A percentile compares a stretch with the other conserved stretches of the same genome.
These are phyloP conservation scores for Nymphalis polychloros DNA, from an alignment of 2,888 invertebrate species.

Conservation along the genomic window DNA sequence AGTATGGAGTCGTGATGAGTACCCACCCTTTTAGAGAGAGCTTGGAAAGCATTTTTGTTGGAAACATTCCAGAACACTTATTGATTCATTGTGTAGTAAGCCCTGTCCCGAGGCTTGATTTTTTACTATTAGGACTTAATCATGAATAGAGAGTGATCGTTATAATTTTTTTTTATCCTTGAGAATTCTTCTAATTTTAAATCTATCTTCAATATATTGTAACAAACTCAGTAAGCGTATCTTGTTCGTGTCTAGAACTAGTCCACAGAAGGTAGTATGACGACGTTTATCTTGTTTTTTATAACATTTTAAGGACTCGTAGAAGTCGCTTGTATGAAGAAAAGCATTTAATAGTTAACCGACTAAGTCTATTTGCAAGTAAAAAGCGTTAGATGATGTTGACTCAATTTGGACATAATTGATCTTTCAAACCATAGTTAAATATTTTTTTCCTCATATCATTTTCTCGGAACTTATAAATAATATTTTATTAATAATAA, in stretches of 20 bases:
- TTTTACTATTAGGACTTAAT: background rate
- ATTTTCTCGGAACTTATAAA: background rate
- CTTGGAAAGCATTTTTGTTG: constrained; percentile 24
- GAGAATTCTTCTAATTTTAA: too few relatives aligned
- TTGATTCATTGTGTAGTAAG: constrained; percentile 12
- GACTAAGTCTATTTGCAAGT: constrained; percentile 22
- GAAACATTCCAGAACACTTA: constrained; percentile 22
- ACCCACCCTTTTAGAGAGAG: constrained; percentile 13
- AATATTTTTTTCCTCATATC: background rate
- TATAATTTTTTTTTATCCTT: background rate
- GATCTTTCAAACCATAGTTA: constrained; percentile 12
- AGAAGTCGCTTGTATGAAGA: constrained; percentile 10
- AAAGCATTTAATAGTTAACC: constrained; percentile 17
- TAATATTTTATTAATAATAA: background rate
- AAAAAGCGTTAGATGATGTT: constrained; percentile 17
- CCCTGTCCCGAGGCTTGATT: background rate
- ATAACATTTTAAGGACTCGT: constrained; percentile 5
- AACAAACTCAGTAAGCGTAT: background rate
- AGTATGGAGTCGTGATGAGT: constrained; percentile 14
- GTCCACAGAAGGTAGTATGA: constrained; percentile 11
- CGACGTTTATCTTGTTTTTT: background rate
- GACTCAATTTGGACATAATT: constrained; percentile 11
- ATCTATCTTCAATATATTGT: too few relatives aligned
- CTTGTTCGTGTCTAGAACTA: background rate
- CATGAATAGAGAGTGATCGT: background rate